These are phyloP conservation scores for Oithona nana DNA, from an alignment of 2,888 invertebrate species.

Conservation along the genomic window DNA sequence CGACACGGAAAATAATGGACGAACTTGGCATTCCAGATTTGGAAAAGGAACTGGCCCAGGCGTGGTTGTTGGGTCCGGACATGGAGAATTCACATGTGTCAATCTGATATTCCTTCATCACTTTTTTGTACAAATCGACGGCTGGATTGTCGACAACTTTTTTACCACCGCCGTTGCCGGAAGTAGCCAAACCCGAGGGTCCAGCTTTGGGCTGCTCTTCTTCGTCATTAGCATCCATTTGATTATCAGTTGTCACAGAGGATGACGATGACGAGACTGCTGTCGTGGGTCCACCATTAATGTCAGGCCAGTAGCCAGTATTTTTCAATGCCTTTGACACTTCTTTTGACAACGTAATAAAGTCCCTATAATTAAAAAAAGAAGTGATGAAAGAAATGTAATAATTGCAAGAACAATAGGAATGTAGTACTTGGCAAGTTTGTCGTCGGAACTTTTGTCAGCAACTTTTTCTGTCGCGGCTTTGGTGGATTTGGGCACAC, in stretches of 20 bases:
- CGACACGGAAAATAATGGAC: constrained; percentile 39
- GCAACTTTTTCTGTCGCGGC: not conserved
- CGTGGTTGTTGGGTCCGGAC: not conserved
- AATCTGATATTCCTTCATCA: not conserved
- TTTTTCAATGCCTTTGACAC: not conserved
- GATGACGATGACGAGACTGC: no score
- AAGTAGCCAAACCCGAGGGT: not conserved
- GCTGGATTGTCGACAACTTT: not conserved
- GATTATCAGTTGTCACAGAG: not conserved
- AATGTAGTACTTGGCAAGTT: constrained; percentile 5
- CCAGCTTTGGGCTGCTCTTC: not conserved
- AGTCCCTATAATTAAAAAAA: not conserved
- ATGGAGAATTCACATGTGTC: not conserved
- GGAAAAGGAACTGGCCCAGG: not conserved
- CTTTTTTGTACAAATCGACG: not conserved
- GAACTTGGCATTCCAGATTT: not conserved
- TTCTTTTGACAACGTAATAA: not conserved
- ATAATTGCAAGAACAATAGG: no score
- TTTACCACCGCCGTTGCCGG: not conserved
- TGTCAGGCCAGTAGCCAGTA: no score
- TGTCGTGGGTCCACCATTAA: not conserved
- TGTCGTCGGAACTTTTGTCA: not conserved
- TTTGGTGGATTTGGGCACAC: constrained; percentile 4
- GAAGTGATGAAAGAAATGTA: no score
- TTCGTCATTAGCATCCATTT: not conserved